Base-by-base conservation (phyloP, 53 echinoderm and acorn worm species). In the Paracentrotus lividus region DNA sequence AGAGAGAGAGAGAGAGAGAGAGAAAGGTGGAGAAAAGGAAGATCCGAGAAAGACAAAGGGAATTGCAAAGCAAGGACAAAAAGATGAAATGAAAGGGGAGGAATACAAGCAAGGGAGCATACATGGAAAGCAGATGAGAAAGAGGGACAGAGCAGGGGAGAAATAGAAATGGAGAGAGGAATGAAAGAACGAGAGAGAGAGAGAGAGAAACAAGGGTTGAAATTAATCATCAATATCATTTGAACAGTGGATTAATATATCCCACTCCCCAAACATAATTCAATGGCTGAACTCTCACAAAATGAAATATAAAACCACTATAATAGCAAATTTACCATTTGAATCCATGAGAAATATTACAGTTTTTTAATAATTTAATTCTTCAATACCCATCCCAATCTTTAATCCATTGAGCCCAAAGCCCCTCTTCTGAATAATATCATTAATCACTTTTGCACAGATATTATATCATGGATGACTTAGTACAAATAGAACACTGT, bases 151-250 rank as follows among this genome's bases (percentile, higher is more conserved):
- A 43, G 14, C 4, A 66, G 23, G 38, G 38, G 5, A 42, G 27
- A 8, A 66, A 8, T 0, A 21, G 23, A 5, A 13, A 65, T 1
- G 24, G 67, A 90, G 26, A 66, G 44, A 65, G 45, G 47, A 26
- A 45, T 45, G 61, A 67, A 4, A n/a, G 90, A 90, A 1, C 1
- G 0, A 49, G 18, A 45, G 38, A 5, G 65, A 45, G 10, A 33
- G 59, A 23, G 40, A 24, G 61, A 38, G 88, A 21, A 29, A 60
- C 0, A 38, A 0, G 54, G 49, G 53, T n/a, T n/a, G n/a, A n/a
- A n/a, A n/a, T 81, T 81, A 81, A 81, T 81, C 27, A 81, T 81
- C 47, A 47, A 81, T 81, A 26, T 27, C 81, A 81, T 81, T 81
- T 81, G 42, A 81, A 81, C 18, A 72, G 72, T 6, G 21, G 32